Conservation (phyloP, 2,113 vertebrate genomes). For the Colius striatus region DNA sequence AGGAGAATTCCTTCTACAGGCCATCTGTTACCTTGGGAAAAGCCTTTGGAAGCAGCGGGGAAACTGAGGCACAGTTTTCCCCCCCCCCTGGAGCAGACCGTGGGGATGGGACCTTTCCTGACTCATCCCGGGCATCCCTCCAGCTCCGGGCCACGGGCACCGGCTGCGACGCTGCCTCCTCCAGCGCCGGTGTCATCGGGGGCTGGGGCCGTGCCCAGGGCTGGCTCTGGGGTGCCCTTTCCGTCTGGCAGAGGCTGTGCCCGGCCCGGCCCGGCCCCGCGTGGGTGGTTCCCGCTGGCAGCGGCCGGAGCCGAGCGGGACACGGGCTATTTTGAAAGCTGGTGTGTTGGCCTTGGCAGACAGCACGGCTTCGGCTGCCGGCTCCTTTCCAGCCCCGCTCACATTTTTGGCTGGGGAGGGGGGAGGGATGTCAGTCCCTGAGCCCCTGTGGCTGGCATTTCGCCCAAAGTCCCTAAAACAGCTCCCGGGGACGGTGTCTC, state of each 20-base stretch:
- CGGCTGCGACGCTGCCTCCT: not conserved
- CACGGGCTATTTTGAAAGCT: not conserved
- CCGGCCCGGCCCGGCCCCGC: not conserved
- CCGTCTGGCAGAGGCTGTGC: not conserved
- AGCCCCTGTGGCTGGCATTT: accelerated
- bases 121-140: accelerated
- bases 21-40: not conserved
- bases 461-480: not conserved
- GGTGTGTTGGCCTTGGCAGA: slow-evolving; percentile 53
- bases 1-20: not conserved
- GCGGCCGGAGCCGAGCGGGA: not conserved
- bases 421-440: not conserved
- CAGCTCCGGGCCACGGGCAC: not conserved
- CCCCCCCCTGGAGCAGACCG: not conserved
- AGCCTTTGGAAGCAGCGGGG: not conserved
- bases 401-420: not conserved
- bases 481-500: not conserved
- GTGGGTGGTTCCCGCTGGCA: slow-evolving; percentile 42
- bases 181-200: not conserved
- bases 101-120: accelerated
- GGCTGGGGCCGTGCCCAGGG: not conserved
- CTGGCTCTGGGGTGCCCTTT: not conserved
- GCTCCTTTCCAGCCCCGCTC: not conserved
- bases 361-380: not conserved
- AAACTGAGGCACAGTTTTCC: not conserved